Base-by-base conservation (phyloP, 1,140 invertebrate species). In the Apolygus lucorum region DNA sequence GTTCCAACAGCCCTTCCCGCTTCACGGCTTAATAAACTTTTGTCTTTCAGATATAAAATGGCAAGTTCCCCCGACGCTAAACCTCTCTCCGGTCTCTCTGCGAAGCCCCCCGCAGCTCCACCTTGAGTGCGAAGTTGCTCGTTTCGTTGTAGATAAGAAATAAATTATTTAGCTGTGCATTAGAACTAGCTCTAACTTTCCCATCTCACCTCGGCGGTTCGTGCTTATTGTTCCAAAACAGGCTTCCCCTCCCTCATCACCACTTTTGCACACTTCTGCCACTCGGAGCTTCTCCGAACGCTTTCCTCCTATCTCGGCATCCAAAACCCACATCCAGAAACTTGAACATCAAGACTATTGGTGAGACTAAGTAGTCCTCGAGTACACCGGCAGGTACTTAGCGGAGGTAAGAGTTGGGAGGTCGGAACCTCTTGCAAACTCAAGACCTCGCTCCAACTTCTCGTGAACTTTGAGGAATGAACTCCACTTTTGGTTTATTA, bases 1-100 rank as follows among this genome's bases (percentile, higher is more conserved):
- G 63, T 64, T 28, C 63, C 28, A 24, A 24, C 63, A 24, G 4
- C 54, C 22, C 63, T 24, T 8, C 63, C 63, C 13, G 63, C 63
- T 27, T 27, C 25, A 64, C 63, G 63, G 63, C 63, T 64, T 64
- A 64, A 64, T 64, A 64, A 64, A 64, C 63, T 64, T 64, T 64
- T 64, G 63, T 64, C 63, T 59, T 64, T 29, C 25, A 13, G 63
- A 64, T 64, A 64, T 64, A 64, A 64, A 64, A 64, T 28, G 63
- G 63, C 22, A 24, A 28, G 25, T 29, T 29, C 13, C 63, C 63
- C 22, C 54, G 54, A 59, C 8, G 54, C 54, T 59, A 21, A 59
- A 59, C 54, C 8, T 24, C 22, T 59, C 54, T 59, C 54, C 8
- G 13, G 11, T 59, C 22, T 24, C 11, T 21, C 11, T 59, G 13